phyloP scores from a whole-genome alignment of 2,113 vertebrate genomes.

The Phalacrocorax pelagicus region DNA sequence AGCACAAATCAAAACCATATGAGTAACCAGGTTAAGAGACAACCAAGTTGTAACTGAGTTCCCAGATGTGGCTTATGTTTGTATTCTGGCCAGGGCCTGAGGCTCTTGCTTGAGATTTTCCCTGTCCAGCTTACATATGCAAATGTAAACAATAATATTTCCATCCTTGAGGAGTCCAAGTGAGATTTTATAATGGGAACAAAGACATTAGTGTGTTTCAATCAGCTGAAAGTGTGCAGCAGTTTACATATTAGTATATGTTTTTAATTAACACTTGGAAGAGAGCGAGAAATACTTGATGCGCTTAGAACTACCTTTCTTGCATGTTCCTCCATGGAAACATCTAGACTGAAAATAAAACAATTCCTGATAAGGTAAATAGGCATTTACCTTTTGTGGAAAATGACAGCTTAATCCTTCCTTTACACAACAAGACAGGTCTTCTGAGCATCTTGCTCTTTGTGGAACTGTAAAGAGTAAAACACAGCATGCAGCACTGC shows the following conservation, averaged over 20 bases:
- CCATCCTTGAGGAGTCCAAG: background rate
- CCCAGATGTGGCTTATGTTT: background rate
- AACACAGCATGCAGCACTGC: background rate
- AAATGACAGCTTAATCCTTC: background rate
- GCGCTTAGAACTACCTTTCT: background rate
- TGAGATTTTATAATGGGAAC: background rate
- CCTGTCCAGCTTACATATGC: background rate
- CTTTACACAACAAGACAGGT: background rate
- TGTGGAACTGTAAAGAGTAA: background rate
- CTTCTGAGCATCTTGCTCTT: background rate
- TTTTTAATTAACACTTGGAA: background rate
- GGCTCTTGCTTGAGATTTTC: background rate
- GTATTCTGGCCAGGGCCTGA: background rate
- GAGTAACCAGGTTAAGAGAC: constrained; percentile 11
- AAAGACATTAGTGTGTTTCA: background rate
- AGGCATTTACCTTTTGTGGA: background rate
- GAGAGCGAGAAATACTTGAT: background rate
- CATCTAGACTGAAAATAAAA: background rate
- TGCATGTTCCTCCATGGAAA: background rate
- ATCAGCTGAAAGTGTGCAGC: background rate
- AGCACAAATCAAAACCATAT: background rate
- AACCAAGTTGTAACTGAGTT: background rate
- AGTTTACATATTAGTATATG: background rate
- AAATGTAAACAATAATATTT: background rate
- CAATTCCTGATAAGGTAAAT: background rate